These are phyloP conservation scores for Cenopis cana DNA, from an alignment of 2,888 invertebrate species.

Conservation along the genomic window DNA sequence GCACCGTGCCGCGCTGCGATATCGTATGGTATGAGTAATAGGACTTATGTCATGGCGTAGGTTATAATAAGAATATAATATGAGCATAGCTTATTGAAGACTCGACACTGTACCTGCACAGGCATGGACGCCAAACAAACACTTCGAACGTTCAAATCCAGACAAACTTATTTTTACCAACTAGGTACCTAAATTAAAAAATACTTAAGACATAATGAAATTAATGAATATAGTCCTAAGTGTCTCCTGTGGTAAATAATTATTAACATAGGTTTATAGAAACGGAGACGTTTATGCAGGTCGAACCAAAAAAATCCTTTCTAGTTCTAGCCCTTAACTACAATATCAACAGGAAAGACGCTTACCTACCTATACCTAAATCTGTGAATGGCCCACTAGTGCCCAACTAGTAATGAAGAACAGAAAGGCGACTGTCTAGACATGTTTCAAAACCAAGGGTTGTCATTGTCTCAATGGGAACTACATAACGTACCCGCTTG, in stretches of 20 bases:
- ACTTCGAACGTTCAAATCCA: background rate
- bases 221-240: no score
- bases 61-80: slow-evolving; percentile 22
- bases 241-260: no score
- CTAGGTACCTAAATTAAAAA: no score
- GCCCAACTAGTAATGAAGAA: background rate
- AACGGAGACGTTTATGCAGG: no score
- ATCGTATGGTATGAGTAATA: slow-evolving; percentile 71
- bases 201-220: no score
- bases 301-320: no score
- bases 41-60: slow-evolving; percentile 51
- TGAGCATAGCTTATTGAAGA: background rate
- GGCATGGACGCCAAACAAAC: background rate
- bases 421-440: background rate
- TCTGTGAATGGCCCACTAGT: background rate
- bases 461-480: background rate
- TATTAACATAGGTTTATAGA: no score
- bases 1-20: slow-evolving; percentile 62
- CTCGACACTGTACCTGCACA: background rate
- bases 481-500: slow-evolving; percentile 5
- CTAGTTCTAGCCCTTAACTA: no score
- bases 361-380: background rate
- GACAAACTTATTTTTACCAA: background rate
- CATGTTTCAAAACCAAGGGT: background rate
- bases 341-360: no score